Evolutionary conservation across 2,888 invertebrate genomes (phyloP).

Genomic region (Temnothorax unifasciatus): DNA sequence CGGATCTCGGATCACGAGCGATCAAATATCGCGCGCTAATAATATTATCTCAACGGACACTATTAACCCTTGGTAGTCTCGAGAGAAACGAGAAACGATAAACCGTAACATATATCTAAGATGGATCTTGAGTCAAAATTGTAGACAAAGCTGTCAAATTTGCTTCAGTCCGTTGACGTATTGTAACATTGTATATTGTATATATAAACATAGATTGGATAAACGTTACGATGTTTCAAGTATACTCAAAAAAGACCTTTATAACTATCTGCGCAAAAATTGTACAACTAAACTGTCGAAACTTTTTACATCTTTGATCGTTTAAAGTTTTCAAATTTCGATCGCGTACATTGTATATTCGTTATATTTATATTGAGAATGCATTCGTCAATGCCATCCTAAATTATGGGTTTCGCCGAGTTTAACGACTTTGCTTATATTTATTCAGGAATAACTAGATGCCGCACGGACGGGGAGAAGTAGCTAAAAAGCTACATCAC

Average conservation of each 20-base stretch:
- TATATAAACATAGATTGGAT: no score
- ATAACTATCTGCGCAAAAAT: neutral
- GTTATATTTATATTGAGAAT: neutral
- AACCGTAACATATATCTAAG: neutral
- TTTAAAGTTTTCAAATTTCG: neutral
- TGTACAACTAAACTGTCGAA: neutral
- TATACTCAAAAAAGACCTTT: neutral
- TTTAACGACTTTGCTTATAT: slow-evolving; percentile 9
- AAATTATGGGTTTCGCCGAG: neutral
- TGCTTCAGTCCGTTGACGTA: no score
- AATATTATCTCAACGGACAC: slow-evolving; percentile 32
- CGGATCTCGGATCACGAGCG: slow-evolving; percentile 7
- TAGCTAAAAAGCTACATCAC: slow-evolving; percentile 17
- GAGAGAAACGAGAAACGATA: neutral
- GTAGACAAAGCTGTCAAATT: neutral
- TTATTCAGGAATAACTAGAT: slow-evolving; percentile 31
- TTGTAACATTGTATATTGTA: no score
- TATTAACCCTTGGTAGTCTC: neutral
- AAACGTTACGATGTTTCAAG: neutral
- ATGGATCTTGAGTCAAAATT: neutral
- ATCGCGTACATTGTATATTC: neutral
- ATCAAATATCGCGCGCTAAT: slow-evolving; percentile 38
- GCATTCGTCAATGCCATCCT: neutral
- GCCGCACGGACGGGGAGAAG: neutral
- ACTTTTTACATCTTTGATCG: neutral